A percentile compares a stretch with the other conserved stretches of the same genome.
These are phyloP conservation scores for Lepidothrix coronata DNA, from an alignment of 2,113 vertebrate species.

Conservation along the genomic window DNA sequence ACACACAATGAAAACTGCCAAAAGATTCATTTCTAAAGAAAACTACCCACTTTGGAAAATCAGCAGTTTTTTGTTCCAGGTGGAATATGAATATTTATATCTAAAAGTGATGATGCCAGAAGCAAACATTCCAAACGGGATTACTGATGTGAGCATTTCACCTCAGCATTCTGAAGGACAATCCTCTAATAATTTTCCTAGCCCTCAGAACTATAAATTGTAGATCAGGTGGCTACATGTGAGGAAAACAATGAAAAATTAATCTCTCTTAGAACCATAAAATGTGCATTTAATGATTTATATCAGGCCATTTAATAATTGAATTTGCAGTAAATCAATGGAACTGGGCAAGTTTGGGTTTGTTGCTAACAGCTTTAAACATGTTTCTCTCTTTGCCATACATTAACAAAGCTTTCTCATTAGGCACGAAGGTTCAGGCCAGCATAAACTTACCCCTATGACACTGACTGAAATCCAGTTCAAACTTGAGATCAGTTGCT, in stretches of 20 bases:
- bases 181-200: conserved; percentile 13
- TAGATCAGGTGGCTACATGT: background rate
- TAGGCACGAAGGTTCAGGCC: background rate
- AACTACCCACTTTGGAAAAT: conserved; percentile 66
- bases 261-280: conserved; percentile 46
- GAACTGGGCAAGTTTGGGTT: conserved; percentile 33
- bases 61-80: conserved; percentile 68
- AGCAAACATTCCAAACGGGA: conserved; percentile 48
- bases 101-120: conserved; percentile 57
- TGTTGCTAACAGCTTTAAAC: conserved; percentile 41
- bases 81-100: conserved; percentile 75
- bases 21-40: conserved; percentile 58
- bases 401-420: background rate
- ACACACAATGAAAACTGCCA: conserved; percentile 51
- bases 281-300: conserved; percentile 61
- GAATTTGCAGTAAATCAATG: conserved; percentile 64
- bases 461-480: conserved; percentile 17
- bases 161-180: conserved; percentile 29
- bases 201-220: conserved; percentile 28
- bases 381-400: background rate
- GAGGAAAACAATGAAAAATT: conserved; percentile 52
- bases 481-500: background rate
- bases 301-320: conserved; percentile 51
- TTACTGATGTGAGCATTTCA: conserved; percentile 25
- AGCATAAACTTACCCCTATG: background rate